Evolutionary conservation across 1,140 invertebrate species (phyloP).

Genomic region (Drosophila hydei): DNA sequence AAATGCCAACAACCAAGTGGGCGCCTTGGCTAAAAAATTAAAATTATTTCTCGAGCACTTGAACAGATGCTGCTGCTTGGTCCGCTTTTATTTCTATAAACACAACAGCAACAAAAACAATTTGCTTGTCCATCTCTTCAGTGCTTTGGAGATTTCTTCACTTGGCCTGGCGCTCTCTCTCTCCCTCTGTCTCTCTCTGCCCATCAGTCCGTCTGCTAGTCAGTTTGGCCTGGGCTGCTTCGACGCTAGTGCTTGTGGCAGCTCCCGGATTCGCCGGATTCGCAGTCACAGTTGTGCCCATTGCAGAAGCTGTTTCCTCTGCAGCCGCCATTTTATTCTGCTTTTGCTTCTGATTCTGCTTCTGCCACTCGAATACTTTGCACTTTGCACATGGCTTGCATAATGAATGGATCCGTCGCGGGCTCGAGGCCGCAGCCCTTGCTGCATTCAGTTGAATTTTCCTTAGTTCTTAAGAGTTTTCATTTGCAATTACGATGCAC

Average conservation of each 20-base stretch:
- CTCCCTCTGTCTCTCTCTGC: neutral
- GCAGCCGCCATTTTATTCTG: constrained; percentile 22
- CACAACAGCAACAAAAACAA: constrained; percentile 1
- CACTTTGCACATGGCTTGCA: constrained; percentile 74
- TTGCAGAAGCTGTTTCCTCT: constrained; percentile 5
- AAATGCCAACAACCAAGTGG: constrained; percentile 55
- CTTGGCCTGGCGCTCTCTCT: neutral
- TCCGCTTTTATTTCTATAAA: constrained; percentile 9
- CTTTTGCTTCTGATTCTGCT: constrained; percentile 19
- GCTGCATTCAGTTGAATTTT: constrained; percentile 57
- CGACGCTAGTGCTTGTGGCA: constrained; percentile 67
- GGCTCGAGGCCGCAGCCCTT: constrained; percentile 7
- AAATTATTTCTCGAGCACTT: constrained; percentile 59
- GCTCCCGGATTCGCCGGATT: constrained; percentile 20
- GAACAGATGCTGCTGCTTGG: constrained; percentile 20
- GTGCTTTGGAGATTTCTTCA: constrained; percentile 12
- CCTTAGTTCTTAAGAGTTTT: constrained; percentile 51
- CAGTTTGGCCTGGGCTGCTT: constrained; percentile 44
- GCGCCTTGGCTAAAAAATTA: constrained; percentile 16
- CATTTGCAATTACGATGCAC: constrained; percentile 60
- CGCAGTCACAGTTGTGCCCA: constrained; percentile 23
- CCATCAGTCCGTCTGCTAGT: constrained; percentile 23
- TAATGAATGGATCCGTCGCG: constrained; percentile 65
- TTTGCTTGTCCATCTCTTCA: constrained; percentile 4
- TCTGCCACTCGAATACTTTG: constrained; percentile 63